Conservation (phyloP, 1,140 invertebrate species). For the Ceratoteleas bidentatus region DNA sequence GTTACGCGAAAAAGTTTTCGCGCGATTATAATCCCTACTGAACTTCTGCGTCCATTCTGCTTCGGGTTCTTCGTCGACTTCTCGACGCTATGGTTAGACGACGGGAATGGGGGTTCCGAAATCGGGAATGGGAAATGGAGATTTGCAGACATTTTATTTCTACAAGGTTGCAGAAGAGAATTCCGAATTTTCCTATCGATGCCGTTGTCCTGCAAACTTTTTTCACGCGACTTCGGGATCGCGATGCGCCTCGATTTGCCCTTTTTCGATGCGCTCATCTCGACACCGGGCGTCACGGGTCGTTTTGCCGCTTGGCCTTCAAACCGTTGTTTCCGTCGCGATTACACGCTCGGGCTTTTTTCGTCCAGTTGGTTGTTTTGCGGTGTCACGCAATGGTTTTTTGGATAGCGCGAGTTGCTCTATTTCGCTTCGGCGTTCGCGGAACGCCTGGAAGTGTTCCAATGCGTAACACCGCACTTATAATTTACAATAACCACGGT, state of each 20-base stretch:
- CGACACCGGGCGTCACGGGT: conserved; percentile 33
- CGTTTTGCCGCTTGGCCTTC: conserved; percentile 54
- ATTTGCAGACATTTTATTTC: too few relatives aligned
- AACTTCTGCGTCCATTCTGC: too few relatives aligned
- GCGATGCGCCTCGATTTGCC: background rate
- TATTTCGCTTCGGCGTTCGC: conserved; percentile 44
- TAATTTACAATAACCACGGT: conserved; percentile 53
- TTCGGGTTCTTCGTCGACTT: too few relatives aligned
- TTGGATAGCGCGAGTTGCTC: conserved; percentile 32
- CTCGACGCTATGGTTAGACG: too few relatives aligned
- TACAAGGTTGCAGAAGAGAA: too few relatives aligned
- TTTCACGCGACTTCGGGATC: background rate
- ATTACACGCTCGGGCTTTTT: conserved; percentile 5
- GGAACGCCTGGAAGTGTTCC: conserved; percentile 57
- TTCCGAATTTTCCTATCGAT: too few relatives aligned
- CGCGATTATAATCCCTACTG: too few relatives aligned
- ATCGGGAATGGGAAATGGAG: too few relatives aligned
- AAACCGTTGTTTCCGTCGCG: conserved; percentile 41
- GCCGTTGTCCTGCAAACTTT: too few relatives aligned
- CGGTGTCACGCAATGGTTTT: conserved; percentile 8
- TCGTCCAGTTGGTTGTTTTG: conserved; percentile 10
- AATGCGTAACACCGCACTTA: conserved; percentile 50
- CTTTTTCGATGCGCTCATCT: conserved; percentile 30
- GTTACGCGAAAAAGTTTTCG: too few relatives aligned
- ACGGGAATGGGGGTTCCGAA: too few relatives aligned